Percentiles rank a stretch among this genome's conserved stretches.
Evolutionary conservation across 2,888 invertebrate species (phyloP).

Genomic region (Myopa testacea): DNA sequence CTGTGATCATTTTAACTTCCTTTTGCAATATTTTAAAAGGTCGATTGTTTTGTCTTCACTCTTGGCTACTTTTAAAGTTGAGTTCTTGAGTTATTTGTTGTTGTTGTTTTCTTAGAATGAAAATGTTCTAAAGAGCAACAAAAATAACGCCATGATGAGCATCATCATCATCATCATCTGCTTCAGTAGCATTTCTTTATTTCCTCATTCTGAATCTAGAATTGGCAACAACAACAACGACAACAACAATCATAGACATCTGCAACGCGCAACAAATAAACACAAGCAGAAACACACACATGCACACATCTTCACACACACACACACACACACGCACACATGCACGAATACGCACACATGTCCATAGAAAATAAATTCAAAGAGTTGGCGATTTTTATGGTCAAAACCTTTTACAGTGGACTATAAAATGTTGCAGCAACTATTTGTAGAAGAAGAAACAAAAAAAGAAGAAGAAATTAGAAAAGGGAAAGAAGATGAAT

Average conservation of each 20-base stretch:
- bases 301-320: no score
- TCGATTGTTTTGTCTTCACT: no score
- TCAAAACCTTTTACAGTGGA: conserved; percentile 6
- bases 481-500: neutral
- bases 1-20: no score
- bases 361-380: neutral
- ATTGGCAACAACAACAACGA: conserved; percentile 2
- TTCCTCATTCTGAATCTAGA: conserved; percentile 2
- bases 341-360: neutral
- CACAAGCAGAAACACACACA: neutral
- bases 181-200: neutral
- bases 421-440: neutral
- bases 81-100: neutral
- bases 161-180: neutral
- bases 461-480: neutral
- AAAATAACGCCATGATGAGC: neutral
- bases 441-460: neutral
- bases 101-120: neutral
- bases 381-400: neutral
- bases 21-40: no score
- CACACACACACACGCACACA: neutral
- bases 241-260: neutral
- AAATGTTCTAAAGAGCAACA: no score
- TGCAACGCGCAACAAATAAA: neutral
- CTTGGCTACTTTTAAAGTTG: neutral